Base-by-base conservation (phyloP, 2,797 vertebrate species). In the Lepilemur ruficaudatus region DNA sequence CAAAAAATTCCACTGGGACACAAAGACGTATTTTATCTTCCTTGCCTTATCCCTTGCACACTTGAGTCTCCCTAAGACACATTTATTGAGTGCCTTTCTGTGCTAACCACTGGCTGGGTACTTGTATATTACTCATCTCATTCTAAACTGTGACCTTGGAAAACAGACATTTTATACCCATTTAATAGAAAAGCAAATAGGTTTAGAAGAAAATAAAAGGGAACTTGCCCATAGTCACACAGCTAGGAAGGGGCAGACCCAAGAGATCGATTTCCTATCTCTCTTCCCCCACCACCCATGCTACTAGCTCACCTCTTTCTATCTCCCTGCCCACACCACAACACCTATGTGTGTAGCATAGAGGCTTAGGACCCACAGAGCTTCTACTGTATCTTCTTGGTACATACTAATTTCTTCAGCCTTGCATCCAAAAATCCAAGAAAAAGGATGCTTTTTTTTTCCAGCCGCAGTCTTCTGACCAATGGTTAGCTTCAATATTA, bases 71-170 rank as follows among this genome's bases (percentile, higher is more conserved):
- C 18, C 78, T 9, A 57, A 41, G 41, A 65, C 5, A 70, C 32
- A 50, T 73, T 93, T 69, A 78, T 11, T 57, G 23, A 88, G 38
- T 59, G 18, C 76, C 84, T 82, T 0, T 65, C 23, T 43, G 20
- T 89, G 57, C 81, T 63, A 96, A 76, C 63, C 41, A 30, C 78
- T 84, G 89, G 35, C 46, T 61, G n/a, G 30, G 11, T 80, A 20
- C 93, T 91, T 89, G 59, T 82, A 7, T 80, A 72, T 82, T 70
- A 67, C n/a, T 89, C 46, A 69, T 46, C 41, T 78, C 67, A 73
- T 79, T 22, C 18, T 96, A 65, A 93, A 1, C 25, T 59, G 9
- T 84, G 41, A 80, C 32, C 17, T 72, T 78, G 17, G 78, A 78
- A 86, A 63, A 67, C 23, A 50, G 1, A 69, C 22, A 63, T 69